Evolutionary conservation across 2,113 vertebrate genomes (phyloP), one percentile per base, ranked within the genome.

Genomic region (Nannobrachium achirus): DNA sequence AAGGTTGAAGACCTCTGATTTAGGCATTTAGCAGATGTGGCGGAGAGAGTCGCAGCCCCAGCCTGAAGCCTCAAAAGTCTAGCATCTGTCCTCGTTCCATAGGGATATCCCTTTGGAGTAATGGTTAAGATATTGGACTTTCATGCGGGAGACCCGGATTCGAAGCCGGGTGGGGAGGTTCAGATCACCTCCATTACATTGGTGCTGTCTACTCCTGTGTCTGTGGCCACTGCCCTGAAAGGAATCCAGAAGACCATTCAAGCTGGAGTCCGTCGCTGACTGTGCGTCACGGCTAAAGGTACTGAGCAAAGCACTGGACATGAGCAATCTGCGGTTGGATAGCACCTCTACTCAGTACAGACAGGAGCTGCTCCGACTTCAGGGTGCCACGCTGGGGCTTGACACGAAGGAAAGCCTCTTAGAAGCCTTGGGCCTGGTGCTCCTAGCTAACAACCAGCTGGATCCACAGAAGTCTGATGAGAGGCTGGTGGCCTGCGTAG

Each of bases 221-320:
- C 90, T 53, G 63, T 87, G 63, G 92, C 92, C 53, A 67, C 83
- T 2, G 93, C 88, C 58, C 69, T 97, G 68, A 99, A 98, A 82
- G 91, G 90, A 73, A 78, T 99, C 41, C 98, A 98, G 87, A 98
- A 96, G 64, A 92, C 98, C 98, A 7, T 98, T 96, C 85, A 99
- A 99, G 98, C 69, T 95, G 79, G 91, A 95, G 72, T 70, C 88
- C 0, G 93, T 95, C 55, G 85, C 94, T 14, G 94, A 97, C 58
- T 96, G 94, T 76, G 92, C 93, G 9, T 88, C 90, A 63, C 93
- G 89, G 8, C 76, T 98, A 66, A 89, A 91, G 80, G 73, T 81
- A 11, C 75, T 98, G 51, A 92, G 86, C 78, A 93, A 84, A 77
- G 90, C 87, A 3, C 88, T 99, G 69, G 92, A 91, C 45, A 57